Percentiles rank a stretch among this genome's conserved stretches.
Evolutionary conservation across 2,797 vertebrate species (phyloP).

Genomic region (Neostethus bicornis): DNA sequence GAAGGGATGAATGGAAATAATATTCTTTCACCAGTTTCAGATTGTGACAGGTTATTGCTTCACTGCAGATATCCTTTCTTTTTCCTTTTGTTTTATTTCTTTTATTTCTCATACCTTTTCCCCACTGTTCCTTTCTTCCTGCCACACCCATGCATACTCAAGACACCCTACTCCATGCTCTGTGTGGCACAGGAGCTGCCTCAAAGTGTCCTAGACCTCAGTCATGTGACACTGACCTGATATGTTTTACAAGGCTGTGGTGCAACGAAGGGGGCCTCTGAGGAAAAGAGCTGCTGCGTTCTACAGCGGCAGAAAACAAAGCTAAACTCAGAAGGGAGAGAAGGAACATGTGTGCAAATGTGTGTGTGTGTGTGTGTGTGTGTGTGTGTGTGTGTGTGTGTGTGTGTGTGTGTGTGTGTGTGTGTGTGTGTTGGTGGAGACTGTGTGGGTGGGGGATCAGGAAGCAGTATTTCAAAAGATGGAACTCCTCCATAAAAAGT

Average conservation of each 20-base stretch:
- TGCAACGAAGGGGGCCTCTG: constrained; percentile 53
- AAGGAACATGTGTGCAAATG: constrained; percentile 20
- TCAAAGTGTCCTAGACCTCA: constrained; percentile 61
- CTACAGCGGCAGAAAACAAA: constrained; percentile 71
- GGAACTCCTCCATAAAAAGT: constrained; percentile 64
- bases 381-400: too few relatives aligned
- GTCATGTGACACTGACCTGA: constrained; percentile 74
- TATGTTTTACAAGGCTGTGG: constrained; percentile 75
- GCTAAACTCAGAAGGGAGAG: constrained; percentile 40
- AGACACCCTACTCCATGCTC: constrained; percentile 61
- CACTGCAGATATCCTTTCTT: constrained; percentile 30
- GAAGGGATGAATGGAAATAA: constrained; percentile 51
- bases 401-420: constrained; percentile 20
- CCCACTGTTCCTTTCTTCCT: constrained; percentile 20
- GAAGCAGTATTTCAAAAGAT: constrained; percentile 73
- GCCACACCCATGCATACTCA: constrained; percentile 68
- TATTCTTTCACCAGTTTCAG: constrained; percentile 50
- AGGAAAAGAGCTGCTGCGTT: constrained; percentile 62
- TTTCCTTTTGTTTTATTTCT: constrained; percentile 22
- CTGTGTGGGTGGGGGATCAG: constrained; percentile 45
- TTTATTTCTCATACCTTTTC: constrained; percentile 20
- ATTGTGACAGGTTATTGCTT: constrained; percentile 36
- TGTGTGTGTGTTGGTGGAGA: constrained; percentile 6
- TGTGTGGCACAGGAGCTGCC: constrained; percentile 23
- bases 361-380: constrained; percentile 16